Percentiles rank a stretch among this genome's conserved stretches.
These are phyloP conservation scores for Heliothis subflexa DNA, from an alignment of 1,140 invertebrate species.

Conservation along the genomic window DNA sequence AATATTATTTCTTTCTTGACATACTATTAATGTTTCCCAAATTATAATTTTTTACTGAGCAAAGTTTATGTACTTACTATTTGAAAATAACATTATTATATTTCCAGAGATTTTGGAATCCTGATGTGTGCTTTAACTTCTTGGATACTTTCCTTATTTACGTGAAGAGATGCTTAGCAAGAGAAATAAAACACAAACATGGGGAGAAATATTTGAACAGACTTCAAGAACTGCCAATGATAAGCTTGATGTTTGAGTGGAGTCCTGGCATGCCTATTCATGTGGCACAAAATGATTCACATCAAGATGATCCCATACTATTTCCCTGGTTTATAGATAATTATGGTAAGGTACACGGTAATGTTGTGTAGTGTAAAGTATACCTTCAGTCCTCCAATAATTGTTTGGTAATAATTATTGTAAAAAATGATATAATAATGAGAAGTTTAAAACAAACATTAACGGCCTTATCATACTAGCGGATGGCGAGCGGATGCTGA, in stretches of 20 bases:
- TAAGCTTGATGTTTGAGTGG: slow-evolving; percentile 72
- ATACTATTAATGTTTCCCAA: no score
- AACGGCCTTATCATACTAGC: no score
- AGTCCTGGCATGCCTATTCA: slow-evolving; percentile 59
- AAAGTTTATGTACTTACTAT: background rate
- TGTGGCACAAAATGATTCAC: slow-evolving; percentile 63
- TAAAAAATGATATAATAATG: no score
- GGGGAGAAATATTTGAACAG: slow-evolving; percentile 64
- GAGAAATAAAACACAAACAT: slow-evolving; percentile 67
- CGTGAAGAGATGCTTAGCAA: slow-evolving; percentile 71
- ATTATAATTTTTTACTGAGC: no score
- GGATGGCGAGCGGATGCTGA: no score
- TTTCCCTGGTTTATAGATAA: slow-evolving; percentile 67
- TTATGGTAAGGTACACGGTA: slow-evolving; percentile 55
- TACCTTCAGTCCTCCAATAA: background rate
- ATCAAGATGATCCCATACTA: slow-evolving; percentile 78
- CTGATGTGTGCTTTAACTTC: slow-evolving; percentile 78
- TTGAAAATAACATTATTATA: background rate
- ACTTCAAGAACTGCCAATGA: slow-evolving; percentile 66
- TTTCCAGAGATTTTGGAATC: slow-evolving; percentile 73
- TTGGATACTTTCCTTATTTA: slow-evolving; percentile 74
- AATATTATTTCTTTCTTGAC: no score
- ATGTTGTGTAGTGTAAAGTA: background rate
- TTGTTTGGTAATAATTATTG: background rate
- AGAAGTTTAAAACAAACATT: no score